Percentiles rank a stretch among this genome's conserved stretches.
Conservation (phyloP, 2,113 vertebrate species). For the Aldabrachelys gigantea region DNA sequence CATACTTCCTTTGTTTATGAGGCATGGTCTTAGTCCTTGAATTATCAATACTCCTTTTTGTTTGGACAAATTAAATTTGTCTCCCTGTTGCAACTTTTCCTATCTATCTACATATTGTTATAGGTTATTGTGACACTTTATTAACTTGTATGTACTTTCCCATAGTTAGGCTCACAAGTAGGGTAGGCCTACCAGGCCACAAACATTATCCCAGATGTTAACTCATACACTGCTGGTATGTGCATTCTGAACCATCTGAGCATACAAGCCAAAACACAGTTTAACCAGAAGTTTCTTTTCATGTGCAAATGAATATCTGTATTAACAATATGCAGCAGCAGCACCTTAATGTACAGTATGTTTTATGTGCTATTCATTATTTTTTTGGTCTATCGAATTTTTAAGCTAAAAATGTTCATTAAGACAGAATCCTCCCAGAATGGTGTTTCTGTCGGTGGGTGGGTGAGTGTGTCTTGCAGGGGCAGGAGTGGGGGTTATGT, state of each 20-base stretch:
- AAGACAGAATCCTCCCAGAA: neutral
- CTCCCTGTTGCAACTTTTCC: neutral
- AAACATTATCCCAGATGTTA: neutral
- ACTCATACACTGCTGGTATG: neutral
- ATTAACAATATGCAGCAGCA: neutral
- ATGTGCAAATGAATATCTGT: neutral
- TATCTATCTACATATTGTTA: neutral
- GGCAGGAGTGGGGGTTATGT: neutral
- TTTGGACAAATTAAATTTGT: neutral
- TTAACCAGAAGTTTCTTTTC: neutral
- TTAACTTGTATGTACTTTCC: neutral
- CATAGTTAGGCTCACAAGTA: neutral
- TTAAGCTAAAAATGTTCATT: neutral
- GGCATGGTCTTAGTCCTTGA: neutral
- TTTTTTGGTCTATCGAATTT: neutral
- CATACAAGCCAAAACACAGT: neutral
- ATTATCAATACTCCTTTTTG: neutral
- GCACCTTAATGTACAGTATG: neutral
- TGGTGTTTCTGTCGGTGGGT: neutral
- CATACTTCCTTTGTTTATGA: neutral
- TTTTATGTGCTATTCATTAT: neutral
- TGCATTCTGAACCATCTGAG: neutral
- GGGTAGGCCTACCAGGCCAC: neutral
- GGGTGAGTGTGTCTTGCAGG: neutral
- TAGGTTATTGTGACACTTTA: neutral